phyloP scores from a whole-genome alignment of 1,140 invertebrate species.

The Trialeurodes vaporariorum region DNA sequence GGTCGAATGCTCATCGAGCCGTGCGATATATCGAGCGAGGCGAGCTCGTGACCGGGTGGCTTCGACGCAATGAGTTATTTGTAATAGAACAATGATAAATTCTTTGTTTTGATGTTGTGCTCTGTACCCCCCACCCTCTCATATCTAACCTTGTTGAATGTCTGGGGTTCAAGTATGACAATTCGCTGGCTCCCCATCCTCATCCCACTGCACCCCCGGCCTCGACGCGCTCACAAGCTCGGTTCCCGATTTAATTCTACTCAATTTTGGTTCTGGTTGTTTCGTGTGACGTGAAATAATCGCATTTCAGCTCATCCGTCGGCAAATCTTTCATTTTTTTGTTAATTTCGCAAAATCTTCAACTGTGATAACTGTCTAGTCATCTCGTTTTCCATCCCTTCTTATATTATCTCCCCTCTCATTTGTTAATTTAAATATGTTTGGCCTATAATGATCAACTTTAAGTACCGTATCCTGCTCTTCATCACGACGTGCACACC shows the following conservation, averaged over 20 bases:
- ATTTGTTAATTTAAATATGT: too few species aligned
- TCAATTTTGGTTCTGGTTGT: background rate
- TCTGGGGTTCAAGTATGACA: background rate
- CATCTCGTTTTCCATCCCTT: background rate
- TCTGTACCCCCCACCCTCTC: background rate
- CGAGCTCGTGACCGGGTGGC: too few species aligned
- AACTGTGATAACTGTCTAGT: background rate
- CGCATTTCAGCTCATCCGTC: background rate
- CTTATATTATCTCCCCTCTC: too few species aligned
- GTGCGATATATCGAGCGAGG: too few species aligned
- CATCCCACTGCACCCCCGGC: too few species aligned
- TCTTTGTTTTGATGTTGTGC: constrained; percentile 14
- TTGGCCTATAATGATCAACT: too few species aligned
- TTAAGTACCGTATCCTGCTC: too few species aligned
- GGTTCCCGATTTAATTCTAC: background rate
- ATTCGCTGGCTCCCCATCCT: background rate
- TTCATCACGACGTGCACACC: too few species aligned
- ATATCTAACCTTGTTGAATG: background rate
- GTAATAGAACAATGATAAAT: constrained; percentile 8
- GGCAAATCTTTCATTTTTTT: too few species aligned
- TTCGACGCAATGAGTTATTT: background rate
- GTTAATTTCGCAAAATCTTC: background rate
- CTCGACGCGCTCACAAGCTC: background rate
- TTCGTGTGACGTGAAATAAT: background rate
- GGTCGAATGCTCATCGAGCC: too few species aligned